Conservation (phyloP, 2,888 invertebrate genomes). For the Sturmia bella region DNA sequence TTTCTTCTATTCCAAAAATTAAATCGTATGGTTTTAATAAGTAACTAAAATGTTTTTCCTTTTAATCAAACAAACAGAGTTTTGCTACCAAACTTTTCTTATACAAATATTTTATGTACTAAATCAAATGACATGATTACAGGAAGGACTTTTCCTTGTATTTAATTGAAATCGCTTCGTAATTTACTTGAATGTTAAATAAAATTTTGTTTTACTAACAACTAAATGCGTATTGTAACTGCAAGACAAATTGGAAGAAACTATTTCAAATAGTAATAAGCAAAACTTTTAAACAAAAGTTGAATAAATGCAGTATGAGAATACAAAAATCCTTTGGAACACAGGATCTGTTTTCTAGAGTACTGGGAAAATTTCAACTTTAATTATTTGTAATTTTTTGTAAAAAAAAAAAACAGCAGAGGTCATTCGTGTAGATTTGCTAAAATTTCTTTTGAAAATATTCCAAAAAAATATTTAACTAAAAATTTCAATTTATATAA, state of each 20-base stretch:
- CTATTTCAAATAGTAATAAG: constrained; percentile 3
- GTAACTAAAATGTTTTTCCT: neutral
- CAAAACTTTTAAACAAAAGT: neutral
- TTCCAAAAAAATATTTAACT: neutral
- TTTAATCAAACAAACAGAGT: constrained; percentile 20
- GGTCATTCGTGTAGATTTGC: too few relatives aligned
- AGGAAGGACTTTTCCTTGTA: neutral
- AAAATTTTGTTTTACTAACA: constrained; percentile 8
- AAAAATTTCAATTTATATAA: neutral
- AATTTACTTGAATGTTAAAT: constrained; percentile 20
- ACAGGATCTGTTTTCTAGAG: constrained; percentile 1
- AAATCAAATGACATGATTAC: neutral
- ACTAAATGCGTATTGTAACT: neutral
- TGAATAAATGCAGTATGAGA: neutral
- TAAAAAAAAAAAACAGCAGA: too few relatives aligned
- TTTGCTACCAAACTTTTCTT: neutral
- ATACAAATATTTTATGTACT: neutral
- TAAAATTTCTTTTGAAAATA: too few relatives aligned
- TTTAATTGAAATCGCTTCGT: constrained; percentile 7
- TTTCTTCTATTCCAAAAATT: too few relatives aligned
- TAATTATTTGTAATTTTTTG: too few relatives aligned
- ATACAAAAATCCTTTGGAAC: neutral
- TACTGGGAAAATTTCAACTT: neutral
- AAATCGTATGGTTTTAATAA: neutral
- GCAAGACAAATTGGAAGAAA: neutral